phyloP scores from a whole-genome alignment of 2,888 invertebrate genomes.

The Athetis lepigone region DNA sequence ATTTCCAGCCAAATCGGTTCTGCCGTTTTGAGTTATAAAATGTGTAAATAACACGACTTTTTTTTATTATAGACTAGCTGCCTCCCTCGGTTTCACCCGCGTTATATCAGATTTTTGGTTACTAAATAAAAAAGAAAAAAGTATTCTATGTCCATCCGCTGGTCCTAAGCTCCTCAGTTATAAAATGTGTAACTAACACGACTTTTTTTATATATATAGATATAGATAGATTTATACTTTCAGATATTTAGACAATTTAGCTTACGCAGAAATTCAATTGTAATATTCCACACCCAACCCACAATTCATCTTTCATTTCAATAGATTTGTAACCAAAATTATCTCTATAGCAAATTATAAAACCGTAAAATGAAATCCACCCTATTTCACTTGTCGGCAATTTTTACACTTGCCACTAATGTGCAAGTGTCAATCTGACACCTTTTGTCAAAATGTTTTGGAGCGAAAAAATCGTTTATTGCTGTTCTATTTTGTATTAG shows the following conservation, averaged over 20 bases:
- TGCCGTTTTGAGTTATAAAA: too few relatives aligned
- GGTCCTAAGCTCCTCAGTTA: too few relatives aligned
- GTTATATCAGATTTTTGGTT: too few relatives aligned
- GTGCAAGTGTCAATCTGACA: slow-evolving; percentile 81
- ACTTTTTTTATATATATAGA: too few relatives aligned
- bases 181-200: too few relatives aligned
- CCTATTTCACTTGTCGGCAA: slow-evolving; percentile 70
- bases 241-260: neutral
- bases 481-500: slow-evolving; percentile 67
- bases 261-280: neutral
- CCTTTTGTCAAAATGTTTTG: slow-evolving; percentile 80
- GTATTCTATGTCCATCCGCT: too few relatives aligned
- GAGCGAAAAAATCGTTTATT: slow-evolving; percentile 83
- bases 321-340: slow-evolving; percentile 51
- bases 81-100: too few relatives aligned
- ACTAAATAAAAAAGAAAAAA: too few relatives aligned
- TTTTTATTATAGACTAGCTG: too few relatives aligned
- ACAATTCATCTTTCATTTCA: slow-evolving; percentile 26
- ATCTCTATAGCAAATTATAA: slow-evolving; percentile 57
- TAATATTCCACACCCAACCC: slow-evolving; percentile 12
- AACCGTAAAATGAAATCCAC: slow-evolving; percentile 64
- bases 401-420: slow-evolving; percentile 81
- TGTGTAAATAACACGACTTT: too few relatives aligned
- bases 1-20: too few relatives aligned
- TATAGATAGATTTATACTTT: too few relatives aligned